Evolutionary conservation across 2,113 vertebrate genomes (phyloP), one percentile per base, ranked within the genome.

Genomic region (Nibea coibor): DNA sequence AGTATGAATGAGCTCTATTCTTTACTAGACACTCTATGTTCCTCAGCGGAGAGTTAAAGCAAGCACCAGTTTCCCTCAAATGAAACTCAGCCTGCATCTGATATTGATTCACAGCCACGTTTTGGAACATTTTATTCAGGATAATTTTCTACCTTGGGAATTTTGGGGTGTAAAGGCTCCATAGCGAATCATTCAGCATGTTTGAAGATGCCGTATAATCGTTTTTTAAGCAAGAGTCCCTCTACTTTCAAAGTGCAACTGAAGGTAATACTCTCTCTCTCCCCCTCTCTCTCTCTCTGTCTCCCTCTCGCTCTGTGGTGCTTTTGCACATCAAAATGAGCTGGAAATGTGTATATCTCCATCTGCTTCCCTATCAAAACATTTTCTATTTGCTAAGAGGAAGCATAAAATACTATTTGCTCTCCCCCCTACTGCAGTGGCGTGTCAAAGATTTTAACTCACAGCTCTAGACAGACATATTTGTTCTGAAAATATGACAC

Each of bases 301-400:
- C 35, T 39, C 35, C 8, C 1, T 9, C 39, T 9, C 10, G 26
- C 5, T 64, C 58, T 77, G 62, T 83, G 77, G 71, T 31, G 57
- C 65, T 84, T 91, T 89, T 81, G 82, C 42, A 53, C 77, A 65
- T 91, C 74, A 79, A 68, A 82, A 81, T 88, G 81, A 80, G 79
- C 69, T 85, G 81, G 75, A 90, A 88, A 89, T 79, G 26, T 81
- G 26, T 80, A 80, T 65, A 64, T 90, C 62, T 80, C 85, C 72
- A 87, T 93, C 82, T 87, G 81, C 45, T 84, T 83, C 81, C 68
- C 81, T 84, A 89, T 90, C 81, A 87, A 89, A 93, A 92, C 82
- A 89, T 76, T 84, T 82, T 73, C 28, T 72, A 73, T 82, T 90
- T 77, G 73, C 83, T 63, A 53, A 78, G 63, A 82, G 65, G 78